Percentiles rank a stretch among this genome's conserved stretches.
Conservation (phyloP, 2,113 vertebrate species). For the zebrafish (Danio rerio) region GRCz12tu NC_133184.1:15021501-15022000, state of each 20-base stretch:
- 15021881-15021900: slow-evolving; percentile 36
- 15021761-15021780: slow-evolving; percentile 42
- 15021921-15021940: slow-evolving; percentile 43
- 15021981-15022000: slow-evolving; percentile 40
- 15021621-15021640: background rate
- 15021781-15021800: slow-evolving; percentile 54
- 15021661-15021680: background rate
- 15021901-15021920: slow-evolving; percentile 52
- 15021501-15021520: background rate
- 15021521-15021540: background rate
- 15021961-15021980: slow-evolving; percentile 18
- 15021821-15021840: slow-evolving; percentile 39
- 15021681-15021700: background rate
- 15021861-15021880: slow-evolving; percentile 45
- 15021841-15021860: slow-evolving; percentile 54
- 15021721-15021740: slow-evolving; percentile 21
- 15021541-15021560: background rate
- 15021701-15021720: background rate
- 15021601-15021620: background rate
- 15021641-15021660: background rate
- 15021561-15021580: background rate
- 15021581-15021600: background rate
- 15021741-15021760: background rate
- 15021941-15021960: slow-evolving; percentile 41
- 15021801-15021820: slow-evolving; percentile 43